Evolutionary conservation across 2,113 vertebrate species (phyloP).

Genomic region (Leucopsar rothschildi): DNA sequence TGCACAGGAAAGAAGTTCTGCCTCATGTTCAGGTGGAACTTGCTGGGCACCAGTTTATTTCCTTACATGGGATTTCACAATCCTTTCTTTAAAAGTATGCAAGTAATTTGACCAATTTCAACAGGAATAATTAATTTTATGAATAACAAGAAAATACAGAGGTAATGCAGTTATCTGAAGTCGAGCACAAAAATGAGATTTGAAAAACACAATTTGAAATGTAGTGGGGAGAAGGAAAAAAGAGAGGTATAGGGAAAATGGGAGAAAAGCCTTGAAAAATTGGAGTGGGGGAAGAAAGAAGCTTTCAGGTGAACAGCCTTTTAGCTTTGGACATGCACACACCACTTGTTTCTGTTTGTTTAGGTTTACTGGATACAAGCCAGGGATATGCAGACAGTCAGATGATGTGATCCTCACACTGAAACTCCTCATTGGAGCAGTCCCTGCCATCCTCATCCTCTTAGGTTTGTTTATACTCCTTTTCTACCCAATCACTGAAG

Average conservation of each 20-base stretch:
- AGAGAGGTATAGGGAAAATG: neutral
- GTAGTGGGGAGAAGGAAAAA: neutral
- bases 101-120: neutral
- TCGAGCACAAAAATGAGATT: fast-evolving
- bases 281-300: neutral
- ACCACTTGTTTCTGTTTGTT: neutral
- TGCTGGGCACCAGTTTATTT: neutral
- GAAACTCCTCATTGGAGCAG: constrained; percentile 88
- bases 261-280: neutral
- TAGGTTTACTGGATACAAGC: constrained; percentile 90
- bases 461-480: constrained; percentile 85
- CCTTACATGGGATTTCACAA: neutral
- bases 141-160: neutral
- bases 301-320: neutral
- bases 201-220: neutral
- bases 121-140: neutral
- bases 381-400: constrained; percentile 84
- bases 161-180: neutral
- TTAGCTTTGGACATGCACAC: neutral
- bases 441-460: constrained; percentile 87
- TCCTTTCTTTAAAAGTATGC: neutral
- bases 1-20: neutral
- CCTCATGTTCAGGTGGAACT: neutral
- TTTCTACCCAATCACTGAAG: constrained; percentile 85
- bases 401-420: constrained; percentile 83